Evolutionary conservation across 2,113 vertebrate species (phyloP).

Genomic region (Athene cunicularia): DNA sequence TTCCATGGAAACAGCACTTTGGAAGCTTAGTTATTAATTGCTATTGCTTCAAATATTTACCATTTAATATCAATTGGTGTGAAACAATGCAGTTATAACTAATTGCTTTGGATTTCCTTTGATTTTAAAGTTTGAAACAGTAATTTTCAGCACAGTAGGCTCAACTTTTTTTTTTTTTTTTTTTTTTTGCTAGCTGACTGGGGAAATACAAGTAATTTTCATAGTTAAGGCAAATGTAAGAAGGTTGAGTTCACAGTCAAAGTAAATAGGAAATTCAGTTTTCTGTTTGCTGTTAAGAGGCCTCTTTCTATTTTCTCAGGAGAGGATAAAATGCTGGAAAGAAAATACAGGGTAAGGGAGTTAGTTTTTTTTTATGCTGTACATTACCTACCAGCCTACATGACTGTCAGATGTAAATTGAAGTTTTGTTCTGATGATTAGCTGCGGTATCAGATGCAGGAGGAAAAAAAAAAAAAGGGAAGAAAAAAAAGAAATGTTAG

Average conservation of each 20-base stretch:
- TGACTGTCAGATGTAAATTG: constrained; percentile 37
- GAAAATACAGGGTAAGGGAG: not conserved
- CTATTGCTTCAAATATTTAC: constrained; percentile 70
- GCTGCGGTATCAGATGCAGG: not conserved
- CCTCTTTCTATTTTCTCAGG: not conserved
- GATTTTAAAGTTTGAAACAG: constrained; percentile 44
- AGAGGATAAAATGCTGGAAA: not conserved
- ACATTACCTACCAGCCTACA: not conserved
- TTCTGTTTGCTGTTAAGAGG: not conserved
- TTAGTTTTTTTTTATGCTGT: not conserved
- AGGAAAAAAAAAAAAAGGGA: not conserved
- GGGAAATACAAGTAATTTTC: constrained; percentile 12
- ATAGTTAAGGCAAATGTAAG: not conserved
- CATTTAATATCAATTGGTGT: constrained; percentile 30
- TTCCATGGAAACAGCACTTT: constrained; percentile 64
- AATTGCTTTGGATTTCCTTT: constrained; percentile 41
- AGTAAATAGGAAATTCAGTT: not conserved
- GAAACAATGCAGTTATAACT: constrained; percentile 40
- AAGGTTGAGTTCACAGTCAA: not conserved
- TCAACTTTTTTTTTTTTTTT: not conserved
- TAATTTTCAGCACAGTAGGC: not conserved
- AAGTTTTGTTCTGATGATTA: constrained; percentile 53
- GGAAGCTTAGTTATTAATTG: constrained; percentile 50
- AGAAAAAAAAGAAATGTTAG: not conserved
- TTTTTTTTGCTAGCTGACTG: not conserved